Conservation (phyloP, 2,113 vertebrate species). For the Orientallactaga bullata region DNA sequence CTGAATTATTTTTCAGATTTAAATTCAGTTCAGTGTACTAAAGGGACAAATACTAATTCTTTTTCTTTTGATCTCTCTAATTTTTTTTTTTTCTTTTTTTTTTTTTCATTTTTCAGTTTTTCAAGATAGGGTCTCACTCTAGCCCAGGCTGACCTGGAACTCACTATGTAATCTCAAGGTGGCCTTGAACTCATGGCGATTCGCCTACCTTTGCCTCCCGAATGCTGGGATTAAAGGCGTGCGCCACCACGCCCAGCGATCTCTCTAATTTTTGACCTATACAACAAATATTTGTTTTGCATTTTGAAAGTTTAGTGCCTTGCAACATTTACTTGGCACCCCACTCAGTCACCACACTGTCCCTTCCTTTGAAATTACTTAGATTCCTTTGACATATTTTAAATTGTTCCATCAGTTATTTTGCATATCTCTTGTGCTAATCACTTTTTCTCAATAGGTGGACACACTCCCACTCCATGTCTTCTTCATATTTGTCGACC, state of each 20-base stretch:
- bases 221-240: no score
- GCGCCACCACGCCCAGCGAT: no score
- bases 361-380: background rate
- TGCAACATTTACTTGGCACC: background rate
- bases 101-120: no score
- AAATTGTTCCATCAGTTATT: background rate
- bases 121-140: no score
- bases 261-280: background rate
- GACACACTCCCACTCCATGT: background rate
- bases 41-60: background rate
- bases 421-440: background rate
- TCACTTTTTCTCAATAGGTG: background rate
- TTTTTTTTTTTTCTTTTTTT: no score
- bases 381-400: background rate
- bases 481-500: background rate
- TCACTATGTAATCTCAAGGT: no score
- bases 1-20: background rate
- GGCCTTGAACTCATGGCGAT: no score
- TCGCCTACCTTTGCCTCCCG: no score
- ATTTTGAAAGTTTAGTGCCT: background rate
- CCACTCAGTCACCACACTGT: background rate
- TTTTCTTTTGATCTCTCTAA: background rate
- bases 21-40: background rate
- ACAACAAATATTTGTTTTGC: background rate
- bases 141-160: no score